These are phyloP conservation scores for Cantharis nigra DNA, from an alignment of 2,888 invertebrate genomes.

Conservation along the genomic window DNA sequence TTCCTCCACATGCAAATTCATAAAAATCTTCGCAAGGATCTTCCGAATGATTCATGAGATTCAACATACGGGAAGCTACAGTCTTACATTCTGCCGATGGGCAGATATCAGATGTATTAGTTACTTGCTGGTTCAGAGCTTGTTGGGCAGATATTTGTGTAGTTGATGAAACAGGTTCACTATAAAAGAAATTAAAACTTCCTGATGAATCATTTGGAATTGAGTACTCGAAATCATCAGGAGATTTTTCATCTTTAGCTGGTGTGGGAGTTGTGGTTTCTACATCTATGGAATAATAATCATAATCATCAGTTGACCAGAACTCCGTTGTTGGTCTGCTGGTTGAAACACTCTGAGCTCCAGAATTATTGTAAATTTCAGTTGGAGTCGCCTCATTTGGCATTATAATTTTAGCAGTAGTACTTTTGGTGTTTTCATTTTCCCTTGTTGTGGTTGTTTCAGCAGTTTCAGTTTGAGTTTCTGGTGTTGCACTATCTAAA, in stretches of 20 bases:
- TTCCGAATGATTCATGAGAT: conserved; percentile 39
- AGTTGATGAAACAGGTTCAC: not conserved
- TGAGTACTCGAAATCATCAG: accelerated
- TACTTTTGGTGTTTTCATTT: not conserved
- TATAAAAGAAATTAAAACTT: too few species aligned
- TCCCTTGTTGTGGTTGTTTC: not conserved
- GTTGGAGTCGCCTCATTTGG: too few species aligned
- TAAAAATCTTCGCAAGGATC: conserved; percentile 45
- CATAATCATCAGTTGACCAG: not conserved
- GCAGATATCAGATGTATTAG: conserved; percentile 21
- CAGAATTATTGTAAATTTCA: too few species aligned
- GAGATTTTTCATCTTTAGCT: not conserved
- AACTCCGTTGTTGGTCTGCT: not conserved
- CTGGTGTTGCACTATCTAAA: too few species aligned
- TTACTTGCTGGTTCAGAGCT: not conserved
- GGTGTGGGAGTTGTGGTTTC: not conserved
- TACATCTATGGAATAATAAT: not conserved
- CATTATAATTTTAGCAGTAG: too few species aligned
- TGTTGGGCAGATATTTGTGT: not conserved
- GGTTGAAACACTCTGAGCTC: too few species aligned
- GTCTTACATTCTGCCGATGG: conserved; percentile 35
- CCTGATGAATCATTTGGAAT: not conserved
- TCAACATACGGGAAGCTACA: conserved; percentile 39
- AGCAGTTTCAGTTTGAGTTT: not conserved
- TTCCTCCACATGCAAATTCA: conserved; percentile 43